Percentiles rank a stretch among this genome's conserved stretches.
Evolutionary conservation across 2,888 invertebrate genomes (phyloP).

Genomic region (Drosophila infuscata): DNA sequence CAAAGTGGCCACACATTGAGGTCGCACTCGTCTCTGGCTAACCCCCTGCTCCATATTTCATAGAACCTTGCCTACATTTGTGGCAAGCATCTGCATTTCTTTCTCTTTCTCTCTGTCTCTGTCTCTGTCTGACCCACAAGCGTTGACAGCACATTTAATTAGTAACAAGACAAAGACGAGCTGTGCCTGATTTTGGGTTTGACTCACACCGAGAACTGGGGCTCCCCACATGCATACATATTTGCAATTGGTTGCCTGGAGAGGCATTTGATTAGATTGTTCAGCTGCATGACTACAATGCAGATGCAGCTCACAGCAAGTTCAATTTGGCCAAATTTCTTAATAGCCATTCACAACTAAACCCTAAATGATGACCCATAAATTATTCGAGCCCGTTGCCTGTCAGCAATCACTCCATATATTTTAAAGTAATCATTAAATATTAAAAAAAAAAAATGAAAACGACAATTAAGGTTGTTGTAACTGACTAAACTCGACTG

Average conservation of each 20-base stretch:
- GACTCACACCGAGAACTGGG: not conserved
- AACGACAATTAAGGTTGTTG: not conserved
- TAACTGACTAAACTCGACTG: not conserved
- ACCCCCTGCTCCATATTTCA: not conserved
- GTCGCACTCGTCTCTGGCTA: slow-evolving; percentile 7
- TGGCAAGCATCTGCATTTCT: slow-evolving; percentile 15
- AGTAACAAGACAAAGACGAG: slow-evolving; percentile 20
- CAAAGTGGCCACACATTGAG: slow-evolving; percentile 53
- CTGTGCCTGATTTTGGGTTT: slow-evolving; percentile 6
- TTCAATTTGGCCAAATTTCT: not conserved
- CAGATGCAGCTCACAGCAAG: not conserved
- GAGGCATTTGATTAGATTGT: slow-evolving; percentile 32
- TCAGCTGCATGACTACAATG: slow-evolving; percentile 9
- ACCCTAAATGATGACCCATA: not conserved
- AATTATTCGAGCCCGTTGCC: not conserved
- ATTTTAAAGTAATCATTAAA: too few species aligned
- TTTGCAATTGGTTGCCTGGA: slow-evolving; percentile 1
- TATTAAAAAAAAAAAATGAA: too few species aligned
- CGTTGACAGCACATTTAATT: slow-evolving; percentile 41
- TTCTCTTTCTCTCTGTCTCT: not conserved
- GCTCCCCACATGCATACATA: not conserved
- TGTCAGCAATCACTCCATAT: too few species aligned
- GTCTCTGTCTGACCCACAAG: not conserved
- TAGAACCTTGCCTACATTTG: slow-evolving; percentile 22
- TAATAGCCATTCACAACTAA: not conserved